Conservation (phyloP, 2,888 invertebrate genomes). For the Ophraella communa region DNA sequence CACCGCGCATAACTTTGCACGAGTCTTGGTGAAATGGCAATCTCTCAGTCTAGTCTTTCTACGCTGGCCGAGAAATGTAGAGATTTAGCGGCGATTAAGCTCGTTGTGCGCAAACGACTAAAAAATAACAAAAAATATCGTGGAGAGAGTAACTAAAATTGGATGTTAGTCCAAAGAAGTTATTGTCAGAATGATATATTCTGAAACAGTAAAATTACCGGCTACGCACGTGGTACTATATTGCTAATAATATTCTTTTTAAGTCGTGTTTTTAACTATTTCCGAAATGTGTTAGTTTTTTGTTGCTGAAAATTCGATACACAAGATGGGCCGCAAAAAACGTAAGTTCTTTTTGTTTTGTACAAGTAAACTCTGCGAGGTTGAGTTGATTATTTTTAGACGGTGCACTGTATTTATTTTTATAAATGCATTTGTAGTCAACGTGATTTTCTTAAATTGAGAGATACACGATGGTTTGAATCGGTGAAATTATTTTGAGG, state of each 20-base stretch:
- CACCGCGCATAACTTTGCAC: background rate
- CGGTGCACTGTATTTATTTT: background rate
- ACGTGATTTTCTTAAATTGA: background rate
- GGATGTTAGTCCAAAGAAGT: slow-evolving; percentile 8
- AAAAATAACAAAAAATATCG: slow-evolving; percentile 14
- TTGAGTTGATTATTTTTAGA: slow-evolving; percentile 17
- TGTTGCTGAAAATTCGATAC: background rate
- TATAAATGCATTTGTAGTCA: slow-evolving; percentile 9
- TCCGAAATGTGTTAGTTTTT: slow-evolving; percentile 8
- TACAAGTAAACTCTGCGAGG: background rate
- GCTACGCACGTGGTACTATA: slow-evolving; percentile 4
- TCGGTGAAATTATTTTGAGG: background rate
- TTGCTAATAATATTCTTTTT: background rate
- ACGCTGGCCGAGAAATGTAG: background rate
- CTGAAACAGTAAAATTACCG: slow-evolving; percentile 5
- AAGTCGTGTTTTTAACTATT: background rate
- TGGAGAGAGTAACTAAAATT: slow-evolving; percentile 19
- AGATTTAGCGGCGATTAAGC: background rate
- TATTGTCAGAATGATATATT: background rate
- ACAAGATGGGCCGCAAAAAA: slow-evolving; percentile 20
- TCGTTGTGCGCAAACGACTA: slow-evolving; percentile 9
- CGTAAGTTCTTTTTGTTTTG: slow-evolving; percentile 11
- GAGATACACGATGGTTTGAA: background rate
- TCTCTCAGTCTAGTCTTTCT: background rate
- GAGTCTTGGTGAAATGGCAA: background rate